These are phyloP conservation scores for Orius insidiosus DNA, from an alignment of 1,140 invertebrate genomes.

Conservation along the genomic window DNA sequence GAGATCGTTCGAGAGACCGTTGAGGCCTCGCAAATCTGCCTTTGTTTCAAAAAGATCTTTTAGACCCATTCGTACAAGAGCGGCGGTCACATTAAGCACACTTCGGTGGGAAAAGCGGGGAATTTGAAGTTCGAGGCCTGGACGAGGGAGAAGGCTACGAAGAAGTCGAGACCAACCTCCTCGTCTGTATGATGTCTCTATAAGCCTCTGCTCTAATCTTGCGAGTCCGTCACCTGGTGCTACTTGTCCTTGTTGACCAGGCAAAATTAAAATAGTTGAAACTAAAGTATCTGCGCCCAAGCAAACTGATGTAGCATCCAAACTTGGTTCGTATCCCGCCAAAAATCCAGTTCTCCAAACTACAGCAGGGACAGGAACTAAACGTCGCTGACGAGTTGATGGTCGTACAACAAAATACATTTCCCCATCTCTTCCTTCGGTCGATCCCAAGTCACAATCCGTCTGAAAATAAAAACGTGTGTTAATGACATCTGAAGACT, in stretches of 20 bases:
- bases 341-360: constrained; percentile 55
- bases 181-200: constrained; percentile 43
- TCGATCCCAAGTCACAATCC: constrained; percentile 48
- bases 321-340: constrained; percentile 60
- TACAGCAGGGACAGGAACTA: constrained; percentile 63
- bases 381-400: constrained; percentile 50
- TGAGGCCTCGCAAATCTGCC: constrained; percentile 60
- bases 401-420: constrained; percentile 68
- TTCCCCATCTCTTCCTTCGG: constrained; percentile 56
- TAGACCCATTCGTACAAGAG: constrained; percentile 59
- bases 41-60: constrained; percentile 50
- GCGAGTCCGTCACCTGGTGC: constrained; percentile 58
- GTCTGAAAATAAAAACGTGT: constrained; percentile 40
- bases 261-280: constrained; percentile 60
- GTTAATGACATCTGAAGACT: neutral
- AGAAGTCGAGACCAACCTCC: constrained; percentile 55
- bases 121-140: constrained; percentile 56
- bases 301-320: constrained; percentile 64
- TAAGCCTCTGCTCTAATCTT: constrained; percentile 45
- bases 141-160: constrained; percentile 47
- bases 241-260: constrained; percentile 46
- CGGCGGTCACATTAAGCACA: constrained; percentile 54
- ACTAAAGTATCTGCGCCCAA: constrained; percentile 47
- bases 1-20: constrained; percentile 51
- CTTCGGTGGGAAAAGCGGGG: constrained; percentile 68